Base-by-base conservation (phyloP, 2,797 vertebrate genomes). In the Valencia hispanica region DNA sequence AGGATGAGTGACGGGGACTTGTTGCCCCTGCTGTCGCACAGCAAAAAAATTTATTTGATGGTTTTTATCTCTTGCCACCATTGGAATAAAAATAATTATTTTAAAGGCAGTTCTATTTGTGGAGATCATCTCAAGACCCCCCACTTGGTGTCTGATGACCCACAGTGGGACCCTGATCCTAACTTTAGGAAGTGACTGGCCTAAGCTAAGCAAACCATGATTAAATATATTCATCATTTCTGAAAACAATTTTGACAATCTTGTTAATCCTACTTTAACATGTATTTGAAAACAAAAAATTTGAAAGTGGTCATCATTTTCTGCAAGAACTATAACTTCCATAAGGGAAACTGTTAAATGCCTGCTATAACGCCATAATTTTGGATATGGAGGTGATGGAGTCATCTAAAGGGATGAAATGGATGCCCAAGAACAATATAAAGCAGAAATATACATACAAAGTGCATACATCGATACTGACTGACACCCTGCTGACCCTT, bases 401-500 rank as follows among this genome's bases (percentile, higher is more conserved):
- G 36, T 70, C 30, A 48, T 0, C 76, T 9, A 22, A 68, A 22
- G 3, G 48, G 63, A 41, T 30, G 10, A 32, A 73, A 73, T 1
- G 43, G 10, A 12, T 27, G 3, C 32, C 50, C 1, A 70, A 39
- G 30, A 57, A 5, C 14, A 27, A 20, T 43, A 57, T 36, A 4
- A 6, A 69, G 5, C 1, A 39, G 4, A 18, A 18, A 32, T 43
- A 25, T n/a, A 48, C 50, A 57, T 82, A 39, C 68, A 71, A 57
- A 73, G 77, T 74, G 61, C 30, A 36, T 79, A 74, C 73, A 3
- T 18, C 36, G 18, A 63, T 63, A 63, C 1, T 36, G 79, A 66
- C 80, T 78, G 82, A 85, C 84, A 82, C 79, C 84, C 70, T 14
- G 48, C 41, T 76, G 77, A 82, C 84, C 86, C 80, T 79, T 86